These are phyloP conservation scores for Macroglossus sobrinus DNA, from an alignment of 2,113 vertebrate genomes.

Conservation along the genomic window DNA sequence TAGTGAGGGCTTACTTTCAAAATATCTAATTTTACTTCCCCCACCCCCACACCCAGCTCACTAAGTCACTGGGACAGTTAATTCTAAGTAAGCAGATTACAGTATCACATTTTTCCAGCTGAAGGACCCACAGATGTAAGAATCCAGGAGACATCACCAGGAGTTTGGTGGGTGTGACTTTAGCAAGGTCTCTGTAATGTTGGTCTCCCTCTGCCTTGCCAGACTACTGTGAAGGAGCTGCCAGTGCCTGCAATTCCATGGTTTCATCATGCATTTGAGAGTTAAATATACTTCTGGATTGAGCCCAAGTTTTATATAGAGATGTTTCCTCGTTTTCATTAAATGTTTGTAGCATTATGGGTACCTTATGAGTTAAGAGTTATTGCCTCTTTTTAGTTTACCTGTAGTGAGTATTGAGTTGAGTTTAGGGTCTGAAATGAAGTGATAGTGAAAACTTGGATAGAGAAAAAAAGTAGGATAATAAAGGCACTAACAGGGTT, in stretches of 20 bases:
- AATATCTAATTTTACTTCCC: neutral
- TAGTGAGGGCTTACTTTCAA: neutral
- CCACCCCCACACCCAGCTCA: neutral
- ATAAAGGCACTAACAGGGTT: neutral
- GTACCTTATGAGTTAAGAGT: conserved; percentile 36
- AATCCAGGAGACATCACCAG: neutral
- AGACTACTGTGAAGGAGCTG: neutral
- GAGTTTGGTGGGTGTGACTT: neutral
- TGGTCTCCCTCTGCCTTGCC: neutral
- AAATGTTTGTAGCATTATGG: conserved; percentile 51
- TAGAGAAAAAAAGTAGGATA: neutral
- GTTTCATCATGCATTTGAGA: conserved; percentile 65
- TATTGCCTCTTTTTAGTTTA: conserved; percentile 54
- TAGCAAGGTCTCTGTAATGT: neutral
- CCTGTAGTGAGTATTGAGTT: conserved; percentile 46
- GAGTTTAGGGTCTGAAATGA: conserved; percentile 53
- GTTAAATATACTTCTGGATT: conserved; percentile 14
- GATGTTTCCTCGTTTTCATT: conserved; percentile 56
- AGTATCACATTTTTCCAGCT: neutral
- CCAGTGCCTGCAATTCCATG: neutral
- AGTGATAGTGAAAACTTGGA: conserved; percentile 53
- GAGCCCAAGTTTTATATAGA: conserved; percentile 38
- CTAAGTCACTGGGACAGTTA: conserved; percentile 19
- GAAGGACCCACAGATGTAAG: neutral
- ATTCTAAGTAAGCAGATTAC: neutral